Percentiles rank a stretch among this genome's conserved stretches.
These are phyloP conservation scores for Drusus annulatus DNA, from an alignment of 1,140 invertebrate genomes.

Conservation along the genomic window DNA sequence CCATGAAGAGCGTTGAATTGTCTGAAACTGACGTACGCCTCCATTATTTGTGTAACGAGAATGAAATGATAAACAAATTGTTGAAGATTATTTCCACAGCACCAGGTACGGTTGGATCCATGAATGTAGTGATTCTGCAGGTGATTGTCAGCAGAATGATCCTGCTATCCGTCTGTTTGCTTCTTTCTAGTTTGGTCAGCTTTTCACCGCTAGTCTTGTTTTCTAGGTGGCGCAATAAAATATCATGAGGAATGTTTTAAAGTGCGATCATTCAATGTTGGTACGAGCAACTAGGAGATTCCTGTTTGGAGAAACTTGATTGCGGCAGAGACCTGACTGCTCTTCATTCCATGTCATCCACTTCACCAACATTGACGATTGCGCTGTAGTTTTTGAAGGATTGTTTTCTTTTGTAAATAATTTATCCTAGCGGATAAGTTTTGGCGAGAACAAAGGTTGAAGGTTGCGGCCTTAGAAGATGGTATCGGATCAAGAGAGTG, in stretches of 20 bases:
- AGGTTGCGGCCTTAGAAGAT: neutral
- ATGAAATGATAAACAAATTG: conserved; percentile 39
- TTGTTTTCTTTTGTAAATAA: conserved; percentile 19
- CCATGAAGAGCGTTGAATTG: neutral
- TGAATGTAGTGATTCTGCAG: conserved; percentile 67
- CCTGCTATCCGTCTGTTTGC: conserved; percentile 69
- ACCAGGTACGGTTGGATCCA: conserved; percentile 62
- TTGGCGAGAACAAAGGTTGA: conserved; percentile 11
- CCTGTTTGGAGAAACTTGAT: neutral
- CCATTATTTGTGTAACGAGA: conserved; percentile 15
- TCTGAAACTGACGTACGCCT: neutral
- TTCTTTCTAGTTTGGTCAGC: conserved; percentile 63
- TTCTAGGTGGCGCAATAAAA: conserved; percentile 80
- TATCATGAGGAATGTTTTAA: conserved; percentile 72
- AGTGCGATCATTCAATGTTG: conserved; percentile 52
- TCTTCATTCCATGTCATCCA: neutral
- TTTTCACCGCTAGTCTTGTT: conserved; percentile 74
- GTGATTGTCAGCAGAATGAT: conserved; percentile 66
- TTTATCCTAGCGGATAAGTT: neutral
- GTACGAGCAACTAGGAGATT: conserved; percentile 33
- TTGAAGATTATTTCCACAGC: conserved; percentile 58
- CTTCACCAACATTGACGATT: conserved; percentile 54
- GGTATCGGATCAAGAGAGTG: neutral
- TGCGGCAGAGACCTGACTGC: neutral
- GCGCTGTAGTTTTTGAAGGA: conserved; percentile 40